Percentiles rank a stretch among this genome's conserved stretches.
Conservation (phyloP, 2,113 vertebrate species). For the Axis porcinus region DNA sequence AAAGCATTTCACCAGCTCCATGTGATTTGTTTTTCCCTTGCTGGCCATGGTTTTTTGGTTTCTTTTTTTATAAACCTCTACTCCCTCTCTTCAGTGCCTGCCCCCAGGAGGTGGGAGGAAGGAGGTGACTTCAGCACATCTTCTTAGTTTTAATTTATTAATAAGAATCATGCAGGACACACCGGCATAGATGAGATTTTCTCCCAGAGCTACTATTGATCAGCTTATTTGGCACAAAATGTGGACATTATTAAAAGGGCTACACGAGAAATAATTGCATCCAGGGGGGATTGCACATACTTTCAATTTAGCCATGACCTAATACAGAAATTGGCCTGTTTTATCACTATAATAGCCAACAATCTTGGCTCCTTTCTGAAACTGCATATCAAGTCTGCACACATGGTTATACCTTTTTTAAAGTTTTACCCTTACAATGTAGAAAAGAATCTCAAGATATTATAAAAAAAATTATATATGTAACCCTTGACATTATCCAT, state of each 20-base stretch:
- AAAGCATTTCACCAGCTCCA: neutral
- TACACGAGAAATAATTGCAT: conserved; percentile 60
- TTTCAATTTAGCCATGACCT: conserved; percentile 41
- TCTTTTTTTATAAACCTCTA: neutral
- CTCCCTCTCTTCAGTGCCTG: neutral
- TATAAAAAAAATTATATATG: neutral
- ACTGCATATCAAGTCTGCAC: conserved; percentile 39
- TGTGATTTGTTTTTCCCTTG: neutral
- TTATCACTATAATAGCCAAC: conserved; percentile 61
- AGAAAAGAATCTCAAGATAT: conserved; percentile 5
- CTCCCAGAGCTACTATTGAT: conserved; percentile 52
- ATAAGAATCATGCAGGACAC: conserved; percentile 11
- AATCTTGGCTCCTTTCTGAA: conserved; percentile 24
- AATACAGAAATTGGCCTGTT: conserved; percentile 47
- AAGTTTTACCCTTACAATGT: conserved; percentile 32
- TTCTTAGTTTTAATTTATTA: conserved; percentile 40
- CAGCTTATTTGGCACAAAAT: conserved; percentile 58
- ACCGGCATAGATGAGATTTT: neutral
- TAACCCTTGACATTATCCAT: conserved; percentile 24
- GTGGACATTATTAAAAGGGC: conserved; percentile 38
- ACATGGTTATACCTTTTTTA: conserved; percentile 31
- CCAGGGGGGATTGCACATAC: neutral
- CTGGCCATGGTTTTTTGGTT: neutral
- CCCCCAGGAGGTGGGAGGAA: neutral
- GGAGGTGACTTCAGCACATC: neutral